phyloP scores from a whole-genome alignment of 1,140 invertebrate species.

The Formica selysi region DNA sequence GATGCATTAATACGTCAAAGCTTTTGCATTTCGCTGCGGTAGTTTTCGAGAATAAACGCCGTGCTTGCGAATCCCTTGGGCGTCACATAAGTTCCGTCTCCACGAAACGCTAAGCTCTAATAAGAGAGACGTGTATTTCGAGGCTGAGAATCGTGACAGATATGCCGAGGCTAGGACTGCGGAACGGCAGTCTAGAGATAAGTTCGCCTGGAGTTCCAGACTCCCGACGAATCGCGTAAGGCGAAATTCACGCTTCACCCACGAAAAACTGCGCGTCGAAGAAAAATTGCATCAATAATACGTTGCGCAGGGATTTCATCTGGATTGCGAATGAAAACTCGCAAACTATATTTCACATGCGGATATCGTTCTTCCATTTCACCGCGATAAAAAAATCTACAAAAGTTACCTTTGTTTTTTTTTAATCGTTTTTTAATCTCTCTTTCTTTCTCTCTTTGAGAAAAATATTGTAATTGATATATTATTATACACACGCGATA shows the following conservation, averaged over 20 bases:
- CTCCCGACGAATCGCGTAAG: constrained; percentile 32
- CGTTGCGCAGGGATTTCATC: constrained; percentile 31
- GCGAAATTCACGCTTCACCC: constrained; percentile 42
- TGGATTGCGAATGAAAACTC: neutral
- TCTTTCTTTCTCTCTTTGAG: neutral
- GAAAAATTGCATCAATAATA: constrained; percentile 52
- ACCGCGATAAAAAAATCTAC: constrained; percentile 1
- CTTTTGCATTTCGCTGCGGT: constrained; percentile 38
- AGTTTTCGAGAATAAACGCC: constrained; percentile 50
- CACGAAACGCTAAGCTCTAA: constrained; percentile 60
- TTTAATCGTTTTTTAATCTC: neutral
- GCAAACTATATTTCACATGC: constrained; percentile 20
- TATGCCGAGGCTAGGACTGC: constrained; percentile 34
- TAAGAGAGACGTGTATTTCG: constrained; percentile 62
- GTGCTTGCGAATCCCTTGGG: constrained; percentile 39
- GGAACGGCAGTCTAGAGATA: constrained; percentile 47
- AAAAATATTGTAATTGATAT: neutral
- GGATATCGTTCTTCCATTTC: neutral
- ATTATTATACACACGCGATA: neutral
- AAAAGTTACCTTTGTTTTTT: neutral
- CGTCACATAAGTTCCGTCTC: constrained; percentile 33
- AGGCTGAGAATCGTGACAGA: constrained; percentile 55
- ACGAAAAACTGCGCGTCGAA: neutral
- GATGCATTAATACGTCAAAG: constrained; percentile 55
- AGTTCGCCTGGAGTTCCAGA: constrained; percentile 24